Conservation (phyloP, 2,797 vertebrate species). For the Saxicola maurus region DNA sequence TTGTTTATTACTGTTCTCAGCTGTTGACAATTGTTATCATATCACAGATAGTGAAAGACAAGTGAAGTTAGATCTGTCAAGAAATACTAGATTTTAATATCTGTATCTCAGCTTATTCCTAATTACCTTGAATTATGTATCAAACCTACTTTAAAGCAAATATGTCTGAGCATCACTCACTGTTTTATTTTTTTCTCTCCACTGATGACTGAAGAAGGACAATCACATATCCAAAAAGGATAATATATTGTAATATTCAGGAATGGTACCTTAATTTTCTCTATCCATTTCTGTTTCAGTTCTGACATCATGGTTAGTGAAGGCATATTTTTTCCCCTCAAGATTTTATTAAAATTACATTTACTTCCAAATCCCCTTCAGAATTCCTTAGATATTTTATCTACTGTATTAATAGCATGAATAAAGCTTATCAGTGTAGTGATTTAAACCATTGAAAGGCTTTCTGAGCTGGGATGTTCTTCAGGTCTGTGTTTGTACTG, state of each 20-base stretch:
- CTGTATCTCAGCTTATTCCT: neutral
- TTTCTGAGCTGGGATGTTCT: neutral
- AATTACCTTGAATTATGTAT: neutral
- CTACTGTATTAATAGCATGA: neutral
- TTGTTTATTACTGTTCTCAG: neutral
- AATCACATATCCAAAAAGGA: neutral
- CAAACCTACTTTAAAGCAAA: neutral
- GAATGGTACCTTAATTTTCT: neutral
- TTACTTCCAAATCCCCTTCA: neutral
- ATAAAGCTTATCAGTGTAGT: neutral
- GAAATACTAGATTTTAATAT: neutral
- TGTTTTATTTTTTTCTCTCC: neutral
- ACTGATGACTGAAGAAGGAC: neutral
- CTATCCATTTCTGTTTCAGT: neutral
- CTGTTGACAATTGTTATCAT: neutral
- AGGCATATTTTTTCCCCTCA: accelerated
- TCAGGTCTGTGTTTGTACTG: neutral
- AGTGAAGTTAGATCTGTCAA: neutral
- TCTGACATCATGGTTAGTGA: neutral
- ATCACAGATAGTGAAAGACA: neutral
- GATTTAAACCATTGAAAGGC: neutral
- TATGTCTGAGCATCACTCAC: neutral
- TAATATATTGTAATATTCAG: neutral
- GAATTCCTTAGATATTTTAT: neutral
- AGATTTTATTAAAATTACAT: neutral